Percentiles rank a stretch among this genome's conserved stretches.
Conservation (phyloP, 2,113 vertebrate species). For the Zeus faber region DNA sequence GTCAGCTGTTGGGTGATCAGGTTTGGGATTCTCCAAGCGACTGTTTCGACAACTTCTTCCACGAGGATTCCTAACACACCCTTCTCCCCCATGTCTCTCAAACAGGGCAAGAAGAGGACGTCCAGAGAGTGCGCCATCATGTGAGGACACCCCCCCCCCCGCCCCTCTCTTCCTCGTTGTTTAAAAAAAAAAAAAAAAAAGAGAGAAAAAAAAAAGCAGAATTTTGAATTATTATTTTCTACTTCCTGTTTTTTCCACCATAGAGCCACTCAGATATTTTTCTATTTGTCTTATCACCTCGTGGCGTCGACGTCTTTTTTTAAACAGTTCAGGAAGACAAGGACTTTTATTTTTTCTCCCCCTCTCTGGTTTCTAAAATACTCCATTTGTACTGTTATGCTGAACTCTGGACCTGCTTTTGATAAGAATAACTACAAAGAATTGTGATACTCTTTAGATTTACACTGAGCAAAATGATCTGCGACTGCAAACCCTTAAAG, state of each 20-base stretch:
- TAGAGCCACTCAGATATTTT: slow-evolving; percentile 82
- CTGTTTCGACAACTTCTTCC: neutral
- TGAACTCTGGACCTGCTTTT: slow-evolving; percentile 21
- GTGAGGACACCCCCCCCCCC: slow-evolving; percentile 71
- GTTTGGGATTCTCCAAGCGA: neutral
- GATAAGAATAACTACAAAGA: neutral
- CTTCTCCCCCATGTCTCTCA: neutral
- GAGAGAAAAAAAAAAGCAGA: too few relatives aligned
- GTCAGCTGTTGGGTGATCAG: neutral
- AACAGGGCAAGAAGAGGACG: slow-evolving; percentile 83
- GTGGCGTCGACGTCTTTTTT: slow-evolving; percentile 53
- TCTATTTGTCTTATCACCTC: slow-evolving; percentile 66
- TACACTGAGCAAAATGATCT: neutral
- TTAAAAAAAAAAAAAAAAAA: too few relatives aligned
- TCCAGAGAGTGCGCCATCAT: slow-evolving; percentile 90
- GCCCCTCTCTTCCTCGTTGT: too few relatives aligned
- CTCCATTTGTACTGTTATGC: slow-evolving; percentile 46
- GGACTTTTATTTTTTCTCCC: slow-evolving; percentile 34
- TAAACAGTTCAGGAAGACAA: slow-evolving; percentile 36
- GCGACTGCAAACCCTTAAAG: neutral
- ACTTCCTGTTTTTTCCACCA: slow-evolving; percentile 29
- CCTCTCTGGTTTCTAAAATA: slow-evolving; percentile 56
- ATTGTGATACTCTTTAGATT: neutral
- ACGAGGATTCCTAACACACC: neutral
- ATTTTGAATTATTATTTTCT: slow-evolving; percentile 39